phyloP scores from a whole-genome alignment of 2,113 vertebrate genomes.

The Hippoglossus stenolepis region DNA sequence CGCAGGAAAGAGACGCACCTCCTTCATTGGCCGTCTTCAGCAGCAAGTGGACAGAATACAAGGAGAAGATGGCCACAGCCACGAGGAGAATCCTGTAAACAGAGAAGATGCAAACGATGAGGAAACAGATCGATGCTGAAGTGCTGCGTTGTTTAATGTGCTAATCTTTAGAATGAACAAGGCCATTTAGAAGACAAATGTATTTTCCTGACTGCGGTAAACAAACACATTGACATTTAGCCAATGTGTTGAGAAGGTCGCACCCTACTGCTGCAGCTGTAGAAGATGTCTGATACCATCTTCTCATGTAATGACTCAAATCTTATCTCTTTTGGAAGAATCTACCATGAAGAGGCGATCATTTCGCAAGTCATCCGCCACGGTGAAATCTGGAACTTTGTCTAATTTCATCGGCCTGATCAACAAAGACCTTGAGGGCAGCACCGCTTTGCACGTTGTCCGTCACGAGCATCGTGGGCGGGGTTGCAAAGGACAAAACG shows the following conservation, averaged over 20 bases:
- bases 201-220: no score
- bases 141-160: not conserved
- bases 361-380: no score
- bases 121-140: not conserved
- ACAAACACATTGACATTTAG: no score
- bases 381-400: no score
- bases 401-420: no score
- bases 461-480: not conserved
- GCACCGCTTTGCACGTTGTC: not conserved
- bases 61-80: conserved; percentile 91
- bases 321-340: not conserved
- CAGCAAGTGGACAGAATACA: conserved; percentile 97
- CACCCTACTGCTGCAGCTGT: not conserved
- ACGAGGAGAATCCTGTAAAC: conserved; percentile 89
- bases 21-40: conserved; percentile 98
- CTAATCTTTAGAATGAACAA: not conserved
- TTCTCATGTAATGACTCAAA: not conserved
- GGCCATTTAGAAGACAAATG: no score
- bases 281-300: not conserved
- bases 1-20: conserved; percentile 80
- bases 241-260: conserved; percentile 4
- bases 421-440: conserved; percentile 16
- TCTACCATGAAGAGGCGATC: not conserved
- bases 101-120: conserved; percentile 5
- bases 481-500: not conserved